Evolutionary conservation across 2,888 invertebrate genomes (phyloP).

Genomic region (Beris morrisii): DNA sequence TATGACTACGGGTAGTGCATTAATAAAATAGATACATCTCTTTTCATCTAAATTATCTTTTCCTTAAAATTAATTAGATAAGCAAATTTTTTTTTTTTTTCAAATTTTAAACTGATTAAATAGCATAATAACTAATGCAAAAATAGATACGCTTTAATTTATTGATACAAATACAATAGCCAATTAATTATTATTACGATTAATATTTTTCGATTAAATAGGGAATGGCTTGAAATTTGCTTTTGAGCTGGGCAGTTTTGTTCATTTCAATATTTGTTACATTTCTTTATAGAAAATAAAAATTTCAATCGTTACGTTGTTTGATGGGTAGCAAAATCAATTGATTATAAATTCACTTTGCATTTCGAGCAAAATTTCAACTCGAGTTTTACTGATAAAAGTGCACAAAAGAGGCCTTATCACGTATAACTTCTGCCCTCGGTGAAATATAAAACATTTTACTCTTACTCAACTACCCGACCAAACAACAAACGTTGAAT

Average conservation of each 20-base stretch:
- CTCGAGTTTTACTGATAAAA: not conserved
- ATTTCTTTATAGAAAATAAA: not conserved
- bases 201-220: not conserved
- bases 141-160: conserved; percentile 3
- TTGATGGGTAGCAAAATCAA: not conserved
- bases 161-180: not conserved
- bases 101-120: not conserved
- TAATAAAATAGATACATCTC: conserved; percentile 32
- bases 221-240: conserved; percentile 13
- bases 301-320: not conserved
- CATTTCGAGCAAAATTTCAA: not conserved
- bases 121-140: not conserved
- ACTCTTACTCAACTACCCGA: not conserved
- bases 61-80: not conserved
- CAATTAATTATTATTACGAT: not conserved
- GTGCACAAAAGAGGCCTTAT: not conserved
- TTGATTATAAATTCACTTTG: not conserved
- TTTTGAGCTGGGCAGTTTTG: conserved; percentile 21
- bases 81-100: not conserved
- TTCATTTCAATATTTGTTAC: conserved; percentile 3
- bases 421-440: not conserved
- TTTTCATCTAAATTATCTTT: conserved; percentile 1
- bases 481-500: not conserved
- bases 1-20: conserved; percentile 22
- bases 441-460: too few relatives aligned